Evolutionary conservation across 2,888 invertebrate species (phyloP).

Genomic region (Celastrina argiolus): DNA sequence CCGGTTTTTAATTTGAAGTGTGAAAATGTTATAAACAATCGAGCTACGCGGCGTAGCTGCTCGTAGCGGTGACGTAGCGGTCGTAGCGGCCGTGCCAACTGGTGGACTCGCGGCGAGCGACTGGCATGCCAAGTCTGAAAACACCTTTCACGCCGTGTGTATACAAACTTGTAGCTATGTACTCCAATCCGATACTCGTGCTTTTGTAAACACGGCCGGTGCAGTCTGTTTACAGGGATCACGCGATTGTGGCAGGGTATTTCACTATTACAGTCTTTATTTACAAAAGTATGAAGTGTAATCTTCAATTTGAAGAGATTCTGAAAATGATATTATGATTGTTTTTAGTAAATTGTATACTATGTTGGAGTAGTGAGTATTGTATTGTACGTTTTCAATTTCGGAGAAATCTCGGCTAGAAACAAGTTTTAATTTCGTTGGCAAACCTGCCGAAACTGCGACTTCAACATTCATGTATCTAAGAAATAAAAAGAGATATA

Average conservation of each 20-base stretch:
- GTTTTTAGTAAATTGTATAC: no score
- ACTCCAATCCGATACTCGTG: slow-evolving; percentile 31
- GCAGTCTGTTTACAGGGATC: slow-evolving; percentile 42
- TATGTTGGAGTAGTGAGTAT: no score
- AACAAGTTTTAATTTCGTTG: no score
- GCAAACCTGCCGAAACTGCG: no score
- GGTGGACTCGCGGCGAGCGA: slow-evolving; percentile 52
- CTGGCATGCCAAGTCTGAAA: slow-evolving; percentile 41
- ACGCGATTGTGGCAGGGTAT: slow-evolving; percentile 30
- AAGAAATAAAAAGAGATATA: no score
- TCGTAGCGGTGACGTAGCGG: slow-evolving; percentile 35
- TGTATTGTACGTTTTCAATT: no score
- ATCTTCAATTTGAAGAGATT: no score
- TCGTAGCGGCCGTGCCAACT: slow-evolving; percentile 39
- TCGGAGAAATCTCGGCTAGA: no score
- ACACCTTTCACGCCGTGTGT: slow-evolving; percentile 32
- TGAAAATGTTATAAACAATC: slow-evolving; percentile 8
- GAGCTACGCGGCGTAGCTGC: slow-evolving; percentile 47
- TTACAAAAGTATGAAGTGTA: not conserved
- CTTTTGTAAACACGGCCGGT: slow-evolving; percentile 50
- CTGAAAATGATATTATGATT: no score
- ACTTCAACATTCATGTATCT: no score
- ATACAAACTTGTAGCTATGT: slow-evolving; percentile 26
- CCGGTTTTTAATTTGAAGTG: not conserved
- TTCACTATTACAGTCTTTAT: not conserved